These are phyloP conservation scores for Coryphaenoides rupestris DNA, from an alignment of 2,113 vertebrate species.

Conservation along the genomic window DNA sequence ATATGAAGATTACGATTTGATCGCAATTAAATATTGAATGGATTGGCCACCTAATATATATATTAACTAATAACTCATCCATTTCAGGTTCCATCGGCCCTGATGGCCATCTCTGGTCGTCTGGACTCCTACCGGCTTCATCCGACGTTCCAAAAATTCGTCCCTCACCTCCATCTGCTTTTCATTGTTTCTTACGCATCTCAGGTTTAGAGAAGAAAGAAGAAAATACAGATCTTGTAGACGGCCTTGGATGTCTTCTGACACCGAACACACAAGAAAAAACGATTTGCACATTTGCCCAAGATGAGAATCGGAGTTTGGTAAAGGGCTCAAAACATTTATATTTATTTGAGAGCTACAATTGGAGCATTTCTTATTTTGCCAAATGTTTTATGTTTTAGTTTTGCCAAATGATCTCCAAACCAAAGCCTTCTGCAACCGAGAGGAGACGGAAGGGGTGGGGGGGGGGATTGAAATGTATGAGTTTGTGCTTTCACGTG, in stretches of 20 bases:
- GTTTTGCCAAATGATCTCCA: too few relatives aligned
- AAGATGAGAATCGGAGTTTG: conserved; percentile 9
- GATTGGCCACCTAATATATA: too few relatives aligned
- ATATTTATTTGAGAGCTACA: not conserved
- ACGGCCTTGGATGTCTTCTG: conserved; percentile 21
- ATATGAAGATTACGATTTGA: too few relatives aligned
- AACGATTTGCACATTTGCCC: conserved; percentile 27
- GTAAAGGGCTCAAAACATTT: not conserved
- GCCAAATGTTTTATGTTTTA: too few relatives aligned
- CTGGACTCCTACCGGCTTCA: conserved; percentile 18
- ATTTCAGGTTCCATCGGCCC: conserved; percentile 65
- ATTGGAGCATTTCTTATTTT: too few relatives aligned
- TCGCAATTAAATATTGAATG: too few relatives aligned
- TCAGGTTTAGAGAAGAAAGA: too few relatives aligned
- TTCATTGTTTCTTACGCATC: not conserved
- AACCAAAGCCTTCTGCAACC: too few relatives aligned
- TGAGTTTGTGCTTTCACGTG: too few relatives aligned
- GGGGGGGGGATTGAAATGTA: too few relatives aligned
- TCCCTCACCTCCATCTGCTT: conserved; percentile 10
- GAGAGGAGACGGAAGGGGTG: too few relatives aligned
- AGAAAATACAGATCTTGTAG: too few relatives aligned
- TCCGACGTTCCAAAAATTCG: conserved; percentile 4
- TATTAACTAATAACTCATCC: not conserved
- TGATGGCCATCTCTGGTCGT: conserved; percentile 15
- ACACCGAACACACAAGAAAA: not conserved